Percentiles rank a stretch among this genome's conserved stretches.
phyloP scores from a whole-genome alignment of 2,888 invertebrate species.

The Andrena trimmerana region DNA sequence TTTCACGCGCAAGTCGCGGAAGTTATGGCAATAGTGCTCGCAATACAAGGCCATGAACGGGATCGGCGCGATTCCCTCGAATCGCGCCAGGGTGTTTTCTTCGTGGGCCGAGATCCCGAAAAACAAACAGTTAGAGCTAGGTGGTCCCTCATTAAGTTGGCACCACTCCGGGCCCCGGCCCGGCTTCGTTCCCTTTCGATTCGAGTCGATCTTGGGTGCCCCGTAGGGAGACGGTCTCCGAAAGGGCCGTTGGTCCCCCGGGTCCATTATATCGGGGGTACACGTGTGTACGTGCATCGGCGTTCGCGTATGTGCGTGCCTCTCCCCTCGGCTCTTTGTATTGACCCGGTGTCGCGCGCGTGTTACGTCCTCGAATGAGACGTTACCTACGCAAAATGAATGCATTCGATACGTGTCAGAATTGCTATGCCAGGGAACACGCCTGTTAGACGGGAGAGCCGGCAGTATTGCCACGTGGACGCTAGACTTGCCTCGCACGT shows the following conservation, averaged over 20 bases:
- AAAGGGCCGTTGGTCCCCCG: conserved; percentile 72
- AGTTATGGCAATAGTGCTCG: conserved; percentile 70
- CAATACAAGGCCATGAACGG: conserved; percentile 72
- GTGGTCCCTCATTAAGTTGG: conserved; percentile 81
- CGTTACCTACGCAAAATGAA: conserved; percentile 79
- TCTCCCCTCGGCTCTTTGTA: conserved; percentile 23
- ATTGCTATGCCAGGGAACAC: conserved; percentile 50
- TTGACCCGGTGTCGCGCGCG: conserved; percentile 36
- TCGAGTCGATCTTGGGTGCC: conserved; percentile 69
- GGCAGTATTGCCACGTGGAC: conserved; percentile 55
- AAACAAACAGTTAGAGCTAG: conserved; percentile 78
- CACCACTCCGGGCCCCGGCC: conserved; percentile 73
- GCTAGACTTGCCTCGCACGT: conserved; percentile 45
- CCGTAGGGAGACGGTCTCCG: conserved; percentile 67
- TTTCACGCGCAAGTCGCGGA: conserved; percentile 77
- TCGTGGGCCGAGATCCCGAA: conserved; percentile 61
- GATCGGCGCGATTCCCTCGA: conserved; percentile 34
- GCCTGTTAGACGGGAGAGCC: conserved; percentile 2
- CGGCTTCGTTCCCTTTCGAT: conserved; percentile 75
- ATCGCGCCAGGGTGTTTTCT: conserved; percentile 65
- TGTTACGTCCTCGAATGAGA: conserved; percentile 74
- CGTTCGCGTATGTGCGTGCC: neutral
- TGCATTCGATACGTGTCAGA: conserved; percentile 80
- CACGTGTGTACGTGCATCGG: conserved; percentile 2
- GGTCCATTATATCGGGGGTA: conserved; percentile 64